Evolutionary conservation across 2,797 vertebrate genomes (phyloP).

Genomic region (Enteromius trimaculatus): DNA sequence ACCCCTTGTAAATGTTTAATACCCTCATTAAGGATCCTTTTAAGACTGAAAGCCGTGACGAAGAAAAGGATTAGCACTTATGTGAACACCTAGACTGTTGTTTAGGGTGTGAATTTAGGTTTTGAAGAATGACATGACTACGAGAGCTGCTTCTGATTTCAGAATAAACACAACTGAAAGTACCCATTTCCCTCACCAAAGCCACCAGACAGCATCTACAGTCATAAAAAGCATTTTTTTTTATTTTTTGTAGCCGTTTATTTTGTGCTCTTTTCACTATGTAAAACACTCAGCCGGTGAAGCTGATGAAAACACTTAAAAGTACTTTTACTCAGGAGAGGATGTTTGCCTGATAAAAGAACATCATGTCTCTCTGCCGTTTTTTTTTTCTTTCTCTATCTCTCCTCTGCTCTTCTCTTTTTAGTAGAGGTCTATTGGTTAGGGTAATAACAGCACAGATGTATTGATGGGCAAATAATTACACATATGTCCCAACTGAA

Average conservation of each 20-base stretch:
- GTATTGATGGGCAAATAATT: conserved; percentile 58
- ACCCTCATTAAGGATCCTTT: conserved; percentile 15
- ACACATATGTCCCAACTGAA: conserved; percentile 46
- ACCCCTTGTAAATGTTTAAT: conserved; percentile 11
- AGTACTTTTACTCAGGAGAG: conserved; percentile 42
- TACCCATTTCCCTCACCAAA: conserved; percentile 24
- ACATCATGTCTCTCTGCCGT: conserved; percentile 57
- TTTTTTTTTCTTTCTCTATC: conserved; percentile 20
- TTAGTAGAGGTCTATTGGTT: conserved; percentile 45
- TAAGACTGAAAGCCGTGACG: not conserved
- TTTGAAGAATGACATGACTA: conserved; percentile 18
- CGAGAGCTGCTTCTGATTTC: conserved; percentile 16
- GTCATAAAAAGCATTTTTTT: conserved; percentile 27
- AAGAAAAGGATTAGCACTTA: not conserved
- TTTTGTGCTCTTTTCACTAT: conserved; percentile 31
- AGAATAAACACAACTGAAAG: conserved; percentile 27
- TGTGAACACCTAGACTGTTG: not conserved
- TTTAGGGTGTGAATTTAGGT: conserved; percentile 10
- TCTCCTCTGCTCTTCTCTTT: conserved; percentile 33
- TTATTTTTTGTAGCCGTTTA: conserved; percentile 13
- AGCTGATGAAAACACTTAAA: conserved; percentile 44
- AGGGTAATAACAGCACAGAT: conserved; percentile 51
- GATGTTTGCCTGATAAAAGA: conserved; percentile 55
- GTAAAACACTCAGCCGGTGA: conserved; percentile 37
- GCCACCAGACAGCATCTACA: conserved; percentile 10